These are phyloP conservation scores for Leptobrachium ailaonicum DNA, from an alignment of 2,113 vertebrate genomes.

Conservation along the genomic window DNA sequence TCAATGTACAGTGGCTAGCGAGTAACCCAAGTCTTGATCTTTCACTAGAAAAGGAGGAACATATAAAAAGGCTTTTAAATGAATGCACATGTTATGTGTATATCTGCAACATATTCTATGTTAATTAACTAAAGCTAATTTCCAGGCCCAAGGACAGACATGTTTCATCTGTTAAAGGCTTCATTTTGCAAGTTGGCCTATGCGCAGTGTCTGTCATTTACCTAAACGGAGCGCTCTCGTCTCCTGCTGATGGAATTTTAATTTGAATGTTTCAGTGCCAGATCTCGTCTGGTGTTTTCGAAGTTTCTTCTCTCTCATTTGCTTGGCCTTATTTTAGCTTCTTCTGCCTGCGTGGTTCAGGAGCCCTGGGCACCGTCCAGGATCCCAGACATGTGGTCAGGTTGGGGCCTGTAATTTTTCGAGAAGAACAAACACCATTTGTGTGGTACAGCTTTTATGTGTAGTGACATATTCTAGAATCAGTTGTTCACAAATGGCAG, in stretches of 20 bases:
- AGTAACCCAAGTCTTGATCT: too few species aligned
- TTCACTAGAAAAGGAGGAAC: too few species aligned
- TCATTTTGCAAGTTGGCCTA: not conserved
- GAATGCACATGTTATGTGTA: too few species aligned
- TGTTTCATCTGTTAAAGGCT: not conserved
- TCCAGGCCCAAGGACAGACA: too few species aligned
- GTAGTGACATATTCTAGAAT: too few species aligned
- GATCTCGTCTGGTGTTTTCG: not conserved
- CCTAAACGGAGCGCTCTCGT: not conserved
- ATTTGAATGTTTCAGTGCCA: not conserved
- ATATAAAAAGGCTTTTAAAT: too few species aligned
- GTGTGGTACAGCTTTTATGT: not conserved
- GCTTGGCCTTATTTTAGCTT: not conserved
- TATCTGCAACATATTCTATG: too few species aligned
- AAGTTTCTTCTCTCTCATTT: not conserved
- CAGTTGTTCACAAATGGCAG: too few species aligned
- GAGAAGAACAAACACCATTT: not conserved
- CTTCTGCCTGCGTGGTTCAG: not conserved
- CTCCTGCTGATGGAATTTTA: not conserved
- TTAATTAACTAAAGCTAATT: too few species aligned
- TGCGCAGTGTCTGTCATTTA: too few species aligned
- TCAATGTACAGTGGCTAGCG: too few species aligned
- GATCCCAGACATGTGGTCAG: not conserved
- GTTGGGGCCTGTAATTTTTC: slow-evolving; percentile 1
- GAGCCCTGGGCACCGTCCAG: not conserved